Evolutionary conservation across 2,113 vertebrate genomes (phyloP), one percentile per base, ranked within the genome.

Genomic region (Cacatua alba): DNA sequence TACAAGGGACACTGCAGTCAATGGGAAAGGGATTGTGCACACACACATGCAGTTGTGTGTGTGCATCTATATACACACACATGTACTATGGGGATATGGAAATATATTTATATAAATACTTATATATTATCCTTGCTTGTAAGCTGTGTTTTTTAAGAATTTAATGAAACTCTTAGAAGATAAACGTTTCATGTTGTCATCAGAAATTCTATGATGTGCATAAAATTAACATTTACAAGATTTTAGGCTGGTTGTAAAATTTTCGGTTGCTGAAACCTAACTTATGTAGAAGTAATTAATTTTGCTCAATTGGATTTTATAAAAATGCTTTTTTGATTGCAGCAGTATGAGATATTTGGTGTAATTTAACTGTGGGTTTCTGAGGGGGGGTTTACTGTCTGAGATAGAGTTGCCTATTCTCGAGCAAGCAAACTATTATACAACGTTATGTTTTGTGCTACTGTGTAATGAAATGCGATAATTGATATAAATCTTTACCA

Each of bases 391-490:
- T 75, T 88, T 93, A 94, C 88, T 92, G 51, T 91, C 71, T 86
- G 74, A 96, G 52, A 68, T 76, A 72, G 62, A 94, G 84, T 67
- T 90, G 90, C 81, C 63, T 90, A 39, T 90, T 96, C 59, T 94
- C 1, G 0, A 93, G 79, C 67, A 95, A 92, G 82, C 19, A 80
- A 93, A 94, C 84, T 74, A 85, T 84, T 93, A 82, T 11, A 76
- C 70, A 10, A 29, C 0, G 2, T 87, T 87, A 79, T 70, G 75
- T 95, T 96, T 94, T 92, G 84, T 94, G 91, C 62, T 90, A 72
- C 84, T 62, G 48, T 80, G 84, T 94, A 96, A 96, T 96, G 87
- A 96, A 96, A 94, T 85, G 78, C 79, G 80, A 74, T 96, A 95
- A 97, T 95, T 96, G 94, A 90, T 96, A 91, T 69, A 80, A 85